Conservation (phyloP, 2,888 invertebrate genomes). For the Ornithoptera priamus region DNA sequence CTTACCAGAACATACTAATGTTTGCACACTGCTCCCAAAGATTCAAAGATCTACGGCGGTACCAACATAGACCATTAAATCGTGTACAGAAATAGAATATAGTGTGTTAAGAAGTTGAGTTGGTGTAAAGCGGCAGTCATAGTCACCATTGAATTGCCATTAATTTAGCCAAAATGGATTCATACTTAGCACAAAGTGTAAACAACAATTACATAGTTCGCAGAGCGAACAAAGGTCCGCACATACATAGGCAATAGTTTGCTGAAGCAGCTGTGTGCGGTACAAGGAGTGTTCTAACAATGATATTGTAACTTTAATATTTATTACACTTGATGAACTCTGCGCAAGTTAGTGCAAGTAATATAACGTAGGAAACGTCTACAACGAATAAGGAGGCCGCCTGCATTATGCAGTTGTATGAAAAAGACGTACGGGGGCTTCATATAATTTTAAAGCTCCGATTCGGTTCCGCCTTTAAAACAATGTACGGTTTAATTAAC, state of each 20-base stretch:
- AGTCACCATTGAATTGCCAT: background rate
- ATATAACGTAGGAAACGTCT: slow-evolving; percentile 40
- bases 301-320: slow-evolving; percentile 77
- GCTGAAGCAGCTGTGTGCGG: slow-evolving; percentile 61
- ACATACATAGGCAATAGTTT: slow-evolving; percentile 68
- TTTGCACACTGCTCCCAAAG: no score
- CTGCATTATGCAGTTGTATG: slow-evolving; percentile 44
- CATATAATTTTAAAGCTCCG: slow-evolving; percentile 62
- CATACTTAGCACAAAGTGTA: slow-evolving; percentile 43
- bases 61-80: no score
- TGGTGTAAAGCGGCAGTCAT: no score
- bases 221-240: slow-evolving; percentile 65
- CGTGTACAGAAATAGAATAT: no score
- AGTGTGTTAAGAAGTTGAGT: no score
- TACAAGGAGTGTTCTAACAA: slow-evolving; percentile 66
- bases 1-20: no score
- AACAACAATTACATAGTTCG: slow-evolving; percentile 66
- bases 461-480: slow-evolving; percentile 60
- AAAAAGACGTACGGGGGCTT: slow-evolving; percentile 60
- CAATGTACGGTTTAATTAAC: slow-evolving; percentile 75
- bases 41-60: no score
- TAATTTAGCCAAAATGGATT: slow-evolving; percentile 20
- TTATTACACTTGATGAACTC: slow-evolving; percentile 76
- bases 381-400: slow-evolving; percentile 38
- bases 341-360: slow-evolving; percentile 52